Evolutionary conservation across 2,888 invertebrate species (phyloP), one percentile per base, ranked within the genome.

Genomic region (Pristionchus entomophagus): DNA sequence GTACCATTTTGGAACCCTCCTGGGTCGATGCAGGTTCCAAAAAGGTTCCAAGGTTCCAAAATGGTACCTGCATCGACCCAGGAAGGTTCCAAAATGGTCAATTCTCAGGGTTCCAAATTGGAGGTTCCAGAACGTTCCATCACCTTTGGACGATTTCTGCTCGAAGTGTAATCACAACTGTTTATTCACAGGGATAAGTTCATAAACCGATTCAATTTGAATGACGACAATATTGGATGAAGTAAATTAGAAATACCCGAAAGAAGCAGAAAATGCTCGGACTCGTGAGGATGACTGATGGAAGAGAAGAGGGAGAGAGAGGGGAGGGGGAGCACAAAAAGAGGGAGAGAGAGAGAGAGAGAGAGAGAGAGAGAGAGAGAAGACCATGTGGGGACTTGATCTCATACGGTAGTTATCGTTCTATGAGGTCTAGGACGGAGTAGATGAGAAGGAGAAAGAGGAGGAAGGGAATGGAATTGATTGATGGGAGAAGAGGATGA

Each of bases 361-460:
- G 38, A 35, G 38, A 22, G 14, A 19, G 38, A 69, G n/a, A 35
- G 22, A 38, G 38, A 35, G 35, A 6, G 19, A 22, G 10, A 12
- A 8, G 8, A 8, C 8, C 49, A 41, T 38, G 38, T 1, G 5
- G 22, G 22, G 38, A 22, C n/a, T 69, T 69, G 69, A 41, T 69
- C 41, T 69, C 22, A 78, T 0, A 78, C 78, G 10, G 78, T 78
- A 78, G 78, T 78, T n/a, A 78, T 78, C 29, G 49, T 78, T 78
- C 78, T 45, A 49, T 78, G 49, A 6, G 45, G 78, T 49, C 49
- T 49, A 22, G 49, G n/a, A 22, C 49, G 45, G 12, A 32, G 45
- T 17, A 78, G 78, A 49, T 78, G 26, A 49, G 10, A 49, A 49
- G 49, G 78, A 49, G 45, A 51, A 49, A 78, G 78, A 12, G 45